Base-by-base conservation (phyloP, 2,113 vertebrate species). In the Arizona elegans region DNA sequence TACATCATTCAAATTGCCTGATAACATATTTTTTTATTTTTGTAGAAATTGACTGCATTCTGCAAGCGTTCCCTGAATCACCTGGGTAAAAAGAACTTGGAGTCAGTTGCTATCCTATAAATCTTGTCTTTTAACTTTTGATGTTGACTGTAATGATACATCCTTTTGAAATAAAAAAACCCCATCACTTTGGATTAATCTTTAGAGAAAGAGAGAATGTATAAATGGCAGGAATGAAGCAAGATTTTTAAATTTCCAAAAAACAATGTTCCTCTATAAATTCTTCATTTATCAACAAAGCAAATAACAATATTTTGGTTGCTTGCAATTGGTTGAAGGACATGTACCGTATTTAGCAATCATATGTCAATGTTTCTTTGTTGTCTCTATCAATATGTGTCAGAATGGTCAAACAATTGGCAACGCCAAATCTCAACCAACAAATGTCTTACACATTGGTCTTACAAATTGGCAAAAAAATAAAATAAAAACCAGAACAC, bases 231-330 rank as follows among this genome's bases (percentile, higher is more conserved):
- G 86, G 26, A 91, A 94, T 86, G 93, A 13, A 52, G 29, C 6
- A 89, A 93, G 2, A 0, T 92, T 87, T 38, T 89, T 93, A 88
- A 90, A 43, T 75, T 54, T 26, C 92, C 23, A 62, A 53, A 81
- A 56, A 0, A 92, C 47, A 87, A 23, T 93, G 93, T 91, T 50
- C 24, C 65, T 54, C 29, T 89, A 23, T n/a, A 75, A 59, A 24
- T 6, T 5, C 38, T 91, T 93, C 17, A 90, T 88, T 81, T 81
- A 88, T 8, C 47, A 8, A 53, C 10, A 95, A 95, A 85, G 8
- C 17, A 81, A 90, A 29, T 47, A 11, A 33, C 90, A 91, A 19
- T 90, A 23, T 87, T 91, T 91, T 85, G 92, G 53, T 65, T 0
- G 0, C 17, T 53, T 70, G 13, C 33, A 58, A 33, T 10, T 75